Percentiles rank a stretch among this genome's conserved stretches.
These are phyloP conservation scores for Gonioctena quinquepunctata DNA, from an alignment of 1,140 invertebrate genomes.

Conservation along the genomic window DNA sequence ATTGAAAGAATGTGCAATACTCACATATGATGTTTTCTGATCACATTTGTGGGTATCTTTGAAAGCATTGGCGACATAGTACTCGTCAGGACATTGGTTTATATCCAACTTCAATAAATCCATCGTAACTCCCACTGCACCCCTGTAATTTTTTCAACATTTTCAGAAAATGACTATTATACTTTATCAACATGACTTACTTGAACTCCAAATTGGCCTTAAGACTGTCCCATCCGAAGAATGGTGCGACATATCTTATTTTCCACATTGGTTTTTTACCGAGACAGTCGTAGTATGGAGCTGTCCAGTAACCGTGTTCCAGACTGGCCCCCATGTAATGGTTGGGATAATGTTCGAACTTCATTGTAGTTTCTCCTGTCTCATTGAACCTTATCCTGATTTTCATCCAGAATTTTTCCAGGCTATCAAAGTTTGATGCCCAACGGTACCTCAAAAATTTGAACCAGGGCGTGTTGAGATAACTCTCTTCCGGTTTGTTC, in stretches of 20 bases:
- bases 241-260: slow-evolving; percentile 91
- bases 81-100: slow-evolving; percentile 92
- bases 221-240: slow-evolving; percentile 95
- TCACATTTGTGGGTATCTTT: slow-evolving; percentile 96
- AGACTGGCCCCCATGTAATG: slow-evolving; percentile 85
- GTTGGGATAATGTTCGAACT: slow-evolving; percentile 89
- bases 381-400: slow-evolving; percentile 90
- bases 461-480: slow-evolving; percentile 86
- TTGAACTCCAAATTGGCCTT: slow-evolving; percentile 92
- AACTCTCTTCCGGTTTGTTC: slow-evolving; percentile 78
- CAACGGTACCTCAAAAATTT: slow-evolving; percentile 88
- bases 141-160: slow-evolving; percentile 73
- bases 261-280: slow-evolving; percentile 93
- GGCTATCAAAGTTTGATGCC: slow-evolving; percentile 89
- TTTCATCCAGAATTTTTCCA: slow-evolving; percentile 92
- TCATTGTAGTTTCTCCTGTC: slow-evolving; percentile 77
- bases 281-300: slow-evolving; percentile 92
- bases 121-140: slow-evolving; percentile 92
- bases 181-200: slow-evolving; percentile 71
- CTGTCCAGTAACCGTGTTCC: slow-evolving; percentile 89
- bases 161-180: not conserved
- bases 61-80: slow-evolving; percentile 90
- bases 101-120: slow-evolving; percentile 88
- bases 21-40: slow-evolving; percentile 88
- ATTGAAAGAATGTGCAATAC: too few species aligned